These are phyloP conservation scores for Neoarius graeffei DNA, from an alignment of 2,113 vertebrate species.

Conservation along the genomic window DNA sequence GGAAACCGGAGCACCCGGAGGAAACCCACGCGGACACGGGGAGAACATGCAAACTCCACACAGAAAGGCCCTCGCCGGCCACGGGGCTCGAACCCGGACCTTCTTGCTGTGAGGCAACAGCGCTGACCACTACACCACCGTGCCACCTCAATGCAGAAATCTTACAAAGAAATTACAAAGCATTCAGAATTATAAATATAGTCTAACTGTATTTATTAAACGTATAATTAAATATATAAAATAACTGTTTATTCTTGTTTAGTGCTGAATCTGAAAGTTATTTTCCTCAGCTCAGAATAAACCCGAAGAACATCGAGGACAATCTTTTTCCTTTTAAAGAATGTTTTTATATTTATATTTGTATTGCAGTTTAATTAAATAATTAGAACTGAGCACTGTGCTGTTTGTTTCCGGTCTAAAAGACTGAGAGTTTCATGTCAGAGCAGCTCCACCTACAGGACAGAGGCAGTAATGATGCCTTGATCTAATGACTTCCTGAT, in stretches of 20 bases:
- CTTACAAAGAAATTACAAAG: neutral
- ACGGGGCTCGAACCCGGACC: no score
- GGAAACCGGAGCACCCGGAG: no score
- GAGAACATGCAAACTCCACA: no score
- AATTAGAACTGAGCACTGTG: neutral
- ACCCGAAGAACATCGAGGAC: neutral
- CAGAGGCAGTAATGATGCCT: neutral
- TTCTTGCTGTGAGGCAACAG: no score
- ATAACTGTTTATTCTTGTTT: neutral
- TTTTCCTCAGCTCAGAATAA: neutral
- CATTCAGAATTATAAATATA: neutral
- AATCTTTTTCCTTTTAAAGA: neutral
- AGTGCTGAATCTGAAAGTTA: neutral
- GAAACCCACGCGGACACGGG: no score
- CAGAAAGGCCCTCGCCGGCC: no score
- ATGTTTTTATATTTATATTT: neutral
- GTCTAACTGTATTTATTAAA: neutral
- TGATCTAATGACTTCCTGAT: neutral
- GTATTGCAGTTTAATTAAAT: neutral
- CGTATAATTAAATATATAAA: neutral
- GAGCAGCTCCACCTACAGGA: conserved; percentile 41
- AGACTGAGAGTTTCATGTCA: neutral
- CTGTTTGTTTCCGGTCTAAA: neutral
- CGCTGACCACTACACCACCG: no score
- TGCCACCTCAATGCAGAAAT: neutral